Evolutionary conservation across 2,797 vertebrate species (phyloP), one percentile per base, ranked within the genome.

Genomic region (Hippocampus kuda): DNA sequence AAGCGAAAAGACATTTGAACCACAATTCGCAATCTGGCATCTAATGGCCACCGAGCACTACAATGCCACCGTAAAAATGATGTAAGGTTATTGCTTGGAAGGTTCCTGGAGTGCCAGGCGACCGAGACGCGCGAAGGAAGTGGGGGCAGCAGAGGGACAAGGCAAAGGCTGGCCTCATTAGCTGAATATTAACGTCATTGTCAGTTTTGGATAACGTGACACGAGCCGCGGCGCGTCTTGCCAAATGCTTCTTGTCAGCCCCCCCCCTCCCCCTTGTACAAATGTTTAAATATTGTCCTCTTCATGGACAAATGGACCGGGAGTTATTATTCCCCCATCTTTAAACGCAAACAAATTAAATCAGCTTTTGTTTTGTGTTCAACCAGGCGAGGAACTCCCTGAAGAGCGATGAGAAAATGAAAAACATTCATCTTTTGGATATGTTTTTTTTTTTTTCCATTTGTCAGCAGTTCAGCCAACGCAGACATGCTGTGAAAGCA

Each of bases 351-450:
- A 65, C 69, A 34, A 70, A 70, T 69, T 46, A 69, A 67, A 65
- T 71, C 26, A 68, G 34, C 13, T 65, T 78, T 70, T 77, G 44
- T 22, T 77, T 72, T 76, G 44, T 26, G 75, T 69, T 77, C 27
- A 73, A 72, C 34, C n/a, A 62, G 41, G 38, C 59, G 53, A 67
- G 68, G 42, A 51, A 64, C 49, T 67, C 24, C 12, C 59, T 70
- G 65, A 71, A 53, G 66, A 70, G 48, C 26, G 15, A 41, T 68
- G 38, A 67, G 30, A 68, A 68, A 70, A 75, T 51, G 44, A 66
- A 4, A 66, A 26, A 49, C 46, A 66, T 48, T 65, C n/a, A 65
- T 65, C 41, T 44, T 38, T 44, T 12, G 41, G 22, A 63, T 24
- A 64, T 44, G 10, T 24, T 34, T 34, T 34, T 34, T 30, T 30